Evolutionary conservation across 2,113 vertebrate species (phyloP), one percentile per base, ranked within the genome.

Genomic region (Progne subis): DNA sequence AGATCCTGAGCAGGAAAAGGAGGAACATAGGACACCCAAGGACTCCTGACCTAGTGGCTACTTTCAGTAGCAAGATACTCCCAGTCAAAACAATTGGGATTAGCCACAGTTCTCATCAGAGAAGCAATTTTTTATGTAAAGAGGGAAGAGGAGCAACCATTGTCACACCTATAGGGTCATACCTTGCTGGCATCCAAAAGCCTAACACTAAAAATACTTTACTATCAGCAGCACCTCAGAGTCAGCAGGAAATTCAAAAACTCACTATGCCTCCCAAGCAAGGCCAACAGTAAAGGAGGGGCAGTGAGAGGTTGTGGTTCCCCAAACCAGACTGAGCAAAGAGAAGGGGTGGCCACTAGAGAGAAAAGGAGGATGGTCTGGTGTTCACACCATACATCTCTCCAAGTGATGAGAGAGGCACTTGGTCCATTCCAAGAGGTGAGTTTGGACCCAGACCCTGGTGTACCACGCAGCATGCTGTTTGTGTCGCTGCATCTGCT

Each of bases 391-490:
- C 26, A 26, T 12, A 23, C 34, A 19, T 28, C 56, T 47, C 37
- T 37, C 37, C 37, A 15, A 59, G 52, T 34, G 67, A 24, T 5
- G 12, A 46, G 14, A 83, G 64, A 89, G 50, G 77, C 41, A 82
- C 44, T 55, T 59, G 61, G 57, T 82, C 61, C 53, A 37, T 60
- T 64, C 39, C 3, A 15, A 65, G 67, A 86, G 29, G 34, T 18
- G 44, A 56, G 41, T 43, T n/a, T 32, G 72, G 53, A 24, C 32
- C 29, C 43, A 90, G 53, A 24, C n/a, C n/a, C 23, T 21, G 39
- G 34, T 0, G 1, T 0, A 39, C 55, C 1, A 16, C 2, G 0
- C 34, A 72, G 46, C 44, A 24, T 2, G 3, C 39, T 8, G 9
- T 26, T 25, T 12, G 18, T 6, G 18, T 4, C n/a, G 50, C 64